Evolutionary conservation across 2,113 vertebrate species (phyloP).

Genomic region (Ctenomys sociabilis): DNA sequence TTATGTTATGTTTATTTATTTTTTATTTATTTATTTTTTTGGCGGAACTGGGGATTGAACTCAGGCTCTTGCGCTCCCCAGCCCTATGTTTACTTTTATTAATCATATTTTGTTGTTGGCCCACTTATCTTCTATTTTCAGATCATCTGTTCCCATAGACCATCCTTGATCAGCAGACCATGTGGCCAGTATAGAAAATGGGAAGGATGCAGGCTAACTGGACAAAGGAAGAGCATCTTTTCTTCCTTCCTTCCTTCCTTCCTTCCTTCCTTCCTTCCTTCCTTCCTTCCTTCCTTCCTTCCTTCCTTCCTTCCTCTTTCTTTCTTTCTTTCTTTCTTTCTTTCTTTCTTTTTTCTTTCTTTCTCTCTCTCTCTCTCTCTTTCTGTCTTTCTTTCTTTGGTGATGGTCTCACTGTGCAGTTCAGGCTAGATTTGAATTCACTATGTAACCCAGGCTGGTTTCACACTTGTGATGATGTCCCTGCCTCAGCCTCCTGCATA

Average conservation of each 20-base stretch:
- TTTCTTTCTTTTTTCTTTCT: background rate
- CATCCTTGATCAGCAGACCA: background rate
- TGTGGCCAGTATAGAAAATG: background rate
- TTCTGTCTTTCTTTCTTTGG: background rate
- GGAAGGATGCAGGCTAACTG: background rate
- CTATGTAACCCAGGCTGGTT: background rate
- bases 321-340: too few species aligned
- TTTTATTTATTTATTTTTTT: too few species aligned
- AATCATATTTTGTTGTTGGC: background rate
- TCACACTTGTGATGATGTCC: background rate
- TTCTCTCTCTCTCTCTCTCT: too few species aligned
- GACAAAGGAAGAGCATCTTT: background rate
- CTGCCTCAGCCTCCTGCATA: background rate
- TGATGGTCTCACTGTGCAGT: background rate
- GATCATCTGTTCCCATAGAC: background rate
- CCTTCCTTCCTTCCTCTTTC: too few species aligned
- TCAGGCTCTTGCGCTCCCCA: too few species aligned
- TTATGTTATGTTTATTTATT: too few species aligned
- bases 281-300: too few species aligned
- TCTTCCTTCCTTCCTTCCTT: too few species aligned
- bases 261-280: too few species aligned
- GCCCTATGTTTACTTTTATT: background rate
- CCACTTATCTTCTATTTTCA: background rate
- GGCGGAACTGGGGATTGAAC: too few species aligned
- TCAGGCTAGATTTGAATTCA: background rate